phyloP scores from a whole-genome alignment of 2,797 vertebrate species.

The Rhinatrema bivittatum region DNA sequence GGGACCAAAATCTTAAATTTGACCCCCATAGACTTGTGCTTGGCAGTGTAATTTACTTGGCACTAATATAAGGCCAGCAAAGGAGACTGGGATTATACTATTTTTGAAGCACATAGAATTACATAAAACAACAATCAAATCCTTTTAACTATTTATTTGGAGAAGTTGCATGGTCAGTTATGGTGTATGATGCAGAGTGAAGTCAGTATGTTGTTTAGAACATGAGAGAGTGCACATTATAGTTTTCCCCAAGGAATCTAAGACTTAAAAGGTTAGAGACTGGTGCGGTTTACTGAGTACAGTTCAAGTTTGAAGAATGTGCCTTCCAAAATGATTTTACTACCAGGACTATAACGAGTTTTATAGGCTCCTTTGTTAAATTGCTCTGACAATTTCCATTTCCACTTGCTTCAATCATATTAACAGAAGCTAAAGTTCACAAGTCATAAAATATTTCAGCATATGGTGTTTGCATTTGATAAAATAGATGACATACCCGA shows the following conservation, averaged over 20 bases:
- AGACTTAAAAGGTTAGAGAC: constrained; percentile 54
- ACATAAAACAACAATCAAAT: too few relatives aligned
- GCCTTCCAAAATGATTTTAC: constrained; percentile 56
- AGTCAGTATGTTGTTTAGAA: too few relatives aligned
- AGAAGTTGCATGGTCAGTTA: constrained; percentile 29
- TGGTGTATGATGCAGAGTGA: constrained; percentile 17
- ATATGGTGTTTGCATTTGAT: constrained; percentile 32
- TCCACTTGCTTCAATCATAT: constrained; percentile 72
- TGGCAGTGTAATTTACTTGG: too few relatives aligned
- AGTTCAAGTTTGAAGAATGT: constrained; percentile 56
- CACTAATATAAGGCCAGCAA: too few relatives aligned
- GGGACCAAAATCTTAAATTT: too few relatives aligned
- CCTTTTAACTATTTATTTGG: constrained; percentile 42
- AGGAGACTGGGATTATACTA: too few relatives aligned
- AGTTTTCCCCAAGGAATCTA: constrained; percentile 29
- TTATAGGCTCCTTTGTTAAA: constrained; percentile 65
- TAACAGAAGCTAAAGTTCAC: constrained; percentile 62
- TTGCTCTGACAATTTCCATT: constrained; percentile 73
- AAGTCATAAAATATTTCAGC: constrained; percentile 54
- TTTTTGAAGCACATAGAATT: too few relatives aligned
- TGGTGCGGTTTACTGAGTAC: constrained; percentile 53
- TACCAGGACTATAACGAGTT: constrained; percentile 59
- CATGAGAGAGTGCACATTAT: too few relatives aligned
- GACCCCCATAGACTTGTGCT: too few relatives aligned
- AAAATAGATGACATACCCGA: constrained; percentile 48